Evolutionary conservation across 1,140 invertebrate species (phyloP).

Genomic region (Drosophila nannoptera): DNA sequence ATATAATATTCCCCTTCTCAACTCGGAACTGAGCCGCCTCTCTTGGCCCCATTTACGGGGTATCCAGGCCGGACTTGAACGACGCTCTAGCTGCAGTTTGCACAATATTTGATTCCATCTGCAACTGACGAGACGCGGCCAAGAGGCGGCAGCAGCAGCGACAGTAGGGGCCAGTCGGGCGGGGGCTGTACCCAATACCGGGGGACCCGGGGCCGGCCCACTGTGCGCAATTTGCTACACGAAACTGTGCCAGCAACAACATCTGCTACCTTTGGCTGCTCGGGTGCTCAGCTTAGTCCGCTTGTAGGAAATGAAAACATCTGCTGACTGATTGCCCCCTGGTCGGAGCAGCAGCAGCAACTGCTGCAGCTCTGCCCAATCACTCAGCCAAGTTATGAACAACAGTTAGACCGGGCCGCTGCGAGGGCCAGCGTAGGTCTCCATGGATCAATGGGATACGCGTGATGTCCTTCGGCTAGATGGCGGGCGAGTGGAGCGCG

Average conservation of each 20-base stretch:
- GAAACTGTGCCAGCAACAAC: slow-evolving; percentile 72
- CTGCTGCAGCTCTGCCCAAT: slow-evolving; percentile 51
- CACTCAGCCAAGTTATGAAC: slow-evolving; percentile 75
- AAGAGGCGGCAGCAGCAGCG: neutral
- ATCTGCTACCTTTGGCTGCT: slow-evolving; percentile 65
- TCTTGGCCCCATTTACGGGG: neutral
- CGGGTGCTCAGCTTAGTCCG: slow-evolving; percentile 52
- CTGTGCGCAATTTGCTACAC: slow-evolving; percentile 76
- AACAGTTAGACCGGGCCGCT: slow-evolving; percentile 60
- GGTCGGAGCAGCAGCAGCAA: slow-evolving; percentile 44
- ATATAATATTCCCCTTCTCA: too few relatives aligned
- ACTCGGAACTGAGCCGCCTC: neutral
- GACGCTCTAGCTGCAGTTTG: slow-evolving; percentile 69
- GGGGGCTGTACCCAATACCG: slow-evolving; percentile 22
- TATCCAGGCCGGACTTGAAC: slow-evolving; percentile 60
- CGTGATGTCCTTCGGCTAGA: slow-evolving; percentile 79
- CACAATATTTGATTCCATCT: slow-evolving; percentile 78
- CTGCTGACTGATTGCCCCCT: slow-evolving; percentile 77
- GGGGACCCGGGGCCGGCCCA: slow-evolving; percentile 55
- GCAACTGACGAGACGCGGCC: slow-evolving; percentile 24
- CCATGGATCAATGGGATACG: slow-evolving; percentile 79
- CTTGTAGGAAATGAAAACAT: slow-evolving; percentile 77
- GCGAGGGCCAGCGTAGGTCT: slow-evolving; percentile 57
- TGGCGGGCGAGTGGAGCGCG: slow-evolving; percentile 50
- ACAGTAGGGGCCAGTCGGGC: too few relatives aligned